A percentile compares a stretch with the other conserved stretches of the same genome.
Evolutionary conservation across 2,888 invertebrate species (phyloP).

Genomic region (Drosophila nr. fundita): DNA sequence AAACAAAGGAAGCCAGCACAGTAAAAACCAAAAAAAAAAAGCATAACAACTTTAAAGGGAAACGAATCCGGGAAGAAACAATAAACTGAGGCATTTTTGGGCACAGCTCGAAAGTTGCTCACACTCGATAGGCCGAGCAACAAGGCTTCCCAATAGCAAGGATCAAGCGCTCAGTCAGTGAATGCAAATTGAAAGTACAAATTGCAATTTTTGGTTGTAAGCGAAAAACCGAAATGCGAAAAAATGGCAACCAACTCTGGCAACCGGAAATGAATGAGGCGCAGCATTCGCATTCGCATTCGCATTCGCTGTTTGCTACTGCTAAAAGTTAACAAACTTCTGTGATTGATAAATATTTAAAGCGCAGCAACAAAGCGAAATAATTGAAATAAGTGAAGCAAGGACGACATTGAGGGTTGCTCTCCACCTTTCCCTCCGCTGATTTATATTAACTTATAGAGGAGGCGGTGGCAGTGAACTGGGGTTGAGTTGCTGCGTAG

Average conservation of each 20-base stretch:
- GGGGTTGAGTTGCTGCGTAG: slow-evolving; percentile 34
- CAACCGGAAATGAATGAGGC: slow-evolving; percentile 53
- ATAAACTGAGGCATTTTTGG: slow-evolving; percentile 51
- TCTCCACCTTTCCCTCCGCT: slow-evolving; percentile 20
- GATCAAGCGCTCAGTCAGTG: slow-evolving; percentile 55
- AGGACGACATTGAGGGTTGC: slow-evolving; percentile 65
- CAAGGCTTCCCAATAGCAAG: slow-evolving; percentile 17
- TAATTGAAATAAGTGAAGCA: slow-evolving; percentile 85
- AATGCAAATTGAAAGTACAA: slow-evolving; percentile 72
- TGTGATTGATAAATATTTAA: slow-evolving; percentile 85
- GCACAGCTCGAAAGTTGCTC: slow-evolving; percentile 45
- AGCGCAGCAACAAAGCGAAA: slow-evolving; percentile 84
- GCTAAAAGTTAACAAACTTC: slow-evolving; percentile 83
- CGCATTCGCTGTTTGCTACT: slow-evolving; percentile 14
- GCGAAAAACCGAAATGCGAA: neutral
- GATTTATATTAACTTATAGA: neutral
- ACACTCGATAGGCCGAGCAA: slow-evolving; percentile 32
- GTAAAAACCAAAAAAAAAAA: slow-evolving; percentile 11
- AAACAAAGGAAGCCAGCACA: neutral
- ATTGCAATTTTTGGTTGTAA: slow-evolving; percentile 57
- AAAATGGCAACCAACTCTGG: slow-evolving; percentile 5
- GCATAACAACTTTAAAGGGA: slow-evolving; percentile 1
- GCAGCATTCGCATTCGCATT: slow-evolving; percentile 6
- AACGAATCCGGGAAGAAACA: slow-evolving; percentile 35
- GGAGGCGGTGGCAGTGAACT: neutral